Evolutionary conservation across 2,797 vertebrate genomes (phyloP), one percentile per base, ranked within the genome.

Genomic region (Erethizon dorsatum): DNA sequence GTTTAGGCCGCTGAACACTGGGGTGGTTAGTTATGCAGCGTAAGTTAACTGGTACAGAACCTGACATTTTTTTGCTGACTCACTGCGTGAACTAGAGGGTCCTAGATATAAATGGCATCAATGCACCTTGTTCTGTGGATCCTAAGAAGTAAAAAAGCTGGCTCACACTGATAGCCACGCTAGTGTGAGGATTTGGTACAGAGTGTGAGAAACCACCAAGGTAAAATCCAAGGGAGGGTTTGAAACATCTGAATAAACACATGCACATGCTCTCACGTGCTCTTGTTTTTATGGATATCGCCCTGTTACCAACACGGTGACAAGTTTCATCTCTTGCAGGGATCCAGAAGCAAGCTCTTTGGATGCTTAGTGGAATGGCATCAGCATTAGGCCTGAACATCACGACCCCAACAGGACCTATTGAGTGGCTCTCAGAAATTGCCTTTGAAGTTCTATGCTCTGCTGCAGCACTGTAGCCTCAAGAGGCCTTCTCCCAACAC

Each of bases 181-280:
- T 47, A 28, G 63, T 0, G 0, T n/a, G 52, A 26, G 11, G 71
- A 47, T 52, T 6, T 59, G 63, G 24, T 0, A 41, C 2, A 2
- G 73, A 77, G 69, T 61, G 47, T 24, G 69, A 52, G 31, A 15
- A 61, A 71, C 3, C 8, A 11, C 45, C 52, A 13, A 56, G 67
- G 15, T 50, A 22, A 45, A 78, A 1, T 15, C 52, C n/a, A 10
- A 56, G 54, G 20, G 17, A 56, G 59, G 78, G 31, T 22, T 78
- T 15, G 41, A 45, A 83, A 56, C 2, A 24, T 6, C 31, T 24
- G 14, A 47, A 37, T 33, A 20, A 17, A 50, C 52, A 50, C 33
- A 47, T 50, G 18, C 26, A 14, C 0, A 22, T 2, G 41, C 31
- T 56, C 17, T 63, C 13, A 1, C 0, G 12, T 52, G 41, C 37